Evolutionary conservation across 1,140 invertebrate species (phyloP).

Genomic region (Augochlora pura): DNA sequence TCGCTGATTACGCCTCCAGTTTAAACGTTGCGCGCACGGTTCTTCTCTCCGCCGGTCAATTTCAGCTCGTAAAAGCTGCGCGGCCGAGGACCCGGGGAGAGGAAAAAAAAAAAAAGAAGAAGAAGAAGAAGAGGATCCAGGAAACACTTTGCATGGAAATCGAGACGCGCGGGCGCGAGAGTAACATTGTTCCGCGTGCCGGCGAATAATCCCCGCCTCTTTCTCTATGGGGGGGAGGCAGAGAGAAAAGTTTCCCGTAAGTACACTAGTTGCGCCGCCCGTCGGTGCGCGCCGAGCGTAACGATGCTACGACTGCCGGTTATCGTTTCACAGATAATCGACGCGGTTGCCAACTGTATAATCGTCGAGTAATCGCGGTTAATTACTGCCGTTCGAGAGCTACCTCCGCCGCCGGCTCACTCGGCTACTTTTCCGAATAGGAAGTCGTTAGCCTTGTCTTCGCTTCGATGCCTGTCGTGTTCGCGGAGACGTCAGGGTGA

Average conservation of each 20-base stretch:
- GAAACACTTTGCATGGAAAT: conserved; percentile 44
- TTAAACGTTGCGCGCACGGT: conserved; percentile 17
- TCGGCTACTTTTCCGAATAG: not conserved
- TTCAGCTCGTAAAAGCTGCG: conserved; percentile 41
- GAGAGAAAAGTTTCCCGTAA: conserved; percentile 19
- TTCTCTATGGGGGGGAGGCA: not conserved
- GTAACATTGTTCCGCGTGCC: conserved; percentile 27
- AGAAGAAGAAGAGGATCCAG: not conserved
- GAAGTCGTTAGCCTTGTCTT: too few species aligned
- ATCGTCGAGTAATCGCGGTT: conserved; percentile 20
- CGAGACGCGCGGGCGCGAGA: conserved; percentile 25
- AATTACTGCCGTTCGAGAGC: conserved; percentile 2
- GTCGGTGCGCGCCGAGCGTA: not conserved
- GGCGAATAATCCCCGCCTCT: not conserved
- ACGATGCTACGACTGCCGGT: too few species aligned
- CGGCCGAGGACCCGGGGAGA: too few species aligned
- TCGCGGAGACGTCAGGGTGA: too few species aligned
- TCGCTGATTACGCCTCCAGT: conserved; percentile 36
- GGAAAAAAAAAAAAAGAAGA: too few species aligned
- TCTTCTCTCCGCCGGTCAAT: not conserved
- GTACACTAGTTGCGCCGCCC: not conserved
- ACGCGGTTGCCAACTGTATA: not conserved
- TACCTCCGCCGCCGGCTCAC: too few species aligned
- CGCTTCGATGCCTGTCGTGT: too few species aligned
- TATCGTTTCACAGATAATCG: conserved; percentile 22